Conservation (phyloP, 2,888 invertebrate species). For the Eupithecia insigniata region DNA sequence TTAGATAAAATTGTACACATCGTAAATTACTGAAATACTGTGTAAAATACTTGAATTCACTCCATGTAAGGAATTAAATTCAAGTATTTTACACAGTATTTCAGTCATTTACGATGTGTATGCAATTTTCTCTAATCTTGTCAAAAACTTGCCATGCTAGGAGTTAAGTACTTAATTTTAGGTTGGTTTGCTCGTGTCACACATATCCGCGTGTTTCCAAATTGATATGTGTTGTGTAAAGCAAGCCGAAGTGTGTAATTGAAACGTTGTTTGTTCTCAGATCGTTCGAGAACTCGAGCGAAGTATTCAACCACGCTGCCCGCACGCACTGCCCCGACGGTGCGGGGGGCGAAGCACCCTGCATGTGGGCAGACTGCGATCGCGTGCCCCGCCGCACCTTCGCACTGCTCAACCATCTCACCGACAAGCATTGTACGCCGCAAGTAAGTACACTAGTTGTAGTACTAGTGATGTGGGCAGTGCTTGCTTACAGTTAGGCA, state of each 20-base stretch:
- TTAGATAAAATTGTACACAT: too few species aligned
- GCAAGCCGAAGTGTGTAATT: too few species aligned
- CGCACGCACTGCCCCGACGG: slow-evolving; percentile 89
- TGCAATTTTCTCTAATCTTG: background rate
- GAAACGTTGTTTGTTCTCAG: slow-evolving; percentile 59
- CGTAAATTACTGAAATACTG: too few species aligned
- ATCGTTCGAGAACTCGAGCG: slow-evolving; percentile 89
- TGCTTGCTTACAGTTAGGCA: slow-evolving; percentile 52
- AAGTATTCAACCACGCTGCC: slow-evolving; percentile 95
- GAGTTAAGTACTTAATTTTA: too few species aligned
- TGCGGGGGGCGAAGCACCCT: slow-evolving; percentile 89
- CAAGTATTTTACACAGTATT: too few species aligned
- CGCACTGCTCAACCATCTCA: slow-evolving; percentile 98
- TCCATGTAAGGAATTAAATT: too few species aligned
- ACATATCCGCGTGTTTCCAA: too few species aligned
- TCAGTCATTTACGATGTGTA: background rate
- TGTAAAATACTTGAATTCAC: too few species aligned
- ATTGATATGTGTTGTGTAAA: too few species aligned
- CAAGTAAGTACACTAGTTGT: slow-evolving; percentile 87
- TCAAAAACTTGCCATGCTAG: too few species aligned
- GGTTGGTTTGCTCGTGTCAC: too few species aligned
- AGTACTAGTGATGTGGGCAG: slow-evolving; percentile 87
- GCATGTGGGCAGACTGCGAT: slow-evolving; percentile 96
- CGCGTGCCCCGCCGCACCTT: slow-evolving; percentile 94
- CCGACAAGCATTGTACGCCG: slow-evolving; percentile 96